These are phyloP conservation scores for Acipenser ruthenus DNA, from an alignment of 2,797 vertebrate genomes.

Conservation along the genomic window DNA sequence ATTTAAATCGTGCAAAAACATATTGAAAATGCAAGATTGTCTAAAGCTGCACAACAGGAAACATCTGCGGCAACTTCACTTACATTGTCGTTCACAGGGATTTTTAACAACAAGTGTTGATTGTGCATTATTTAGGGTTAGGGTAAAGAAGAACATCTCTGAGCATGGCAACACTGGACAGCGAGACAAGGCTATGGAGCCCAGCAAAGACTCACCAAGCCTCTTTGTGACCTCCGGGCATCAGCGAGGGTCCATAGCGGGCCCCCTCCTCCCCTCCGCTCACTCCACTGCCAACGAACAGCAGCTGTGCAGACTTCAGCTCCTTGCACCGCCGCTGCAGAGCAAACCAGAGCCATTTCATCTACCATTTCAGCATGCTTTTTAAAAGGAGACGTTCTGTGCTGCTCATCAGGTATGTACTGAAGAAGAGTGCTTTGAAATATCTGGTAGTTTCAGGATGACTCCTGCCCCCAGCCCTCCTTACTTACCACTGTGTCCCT, in stretches of 20 bases:
- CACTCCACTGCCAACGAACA: conserved; percentile 94
- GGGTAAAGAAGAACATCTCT: too few relatives aligned
- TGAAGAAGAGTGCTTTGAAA: not conserved
- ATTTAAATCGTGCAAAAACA: too few relatives aligned
- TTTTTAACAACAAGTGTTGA: too few relatives aligned
- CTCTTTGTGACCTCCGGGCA: conserved; percentile 90
- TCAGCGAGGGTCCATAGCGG: conserved; percentile 87
- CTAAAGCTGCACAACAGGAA: too few relatives aligned
- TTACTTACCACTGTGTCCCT: conserved; percentile 81
- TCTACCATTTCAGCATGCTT: too few relatives aligned
- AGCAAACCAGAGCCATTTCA: not conserved
- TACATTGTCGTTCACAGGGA: too few relatives aligned
- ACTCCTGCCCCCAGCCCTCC: too few relatives aligned
- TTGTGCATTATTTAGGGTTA: too few relatives aligned
- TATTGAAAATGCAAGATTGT: too few relatives aligned
- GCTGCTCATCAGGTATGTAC: not conserved
- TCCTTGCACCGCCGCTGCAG: conserved; percentile 80
- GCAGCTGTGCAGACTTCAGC: conserved; percentile 73
- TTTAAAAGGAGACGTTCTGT: not conserved
- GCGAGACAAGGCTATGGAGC: not conserved
- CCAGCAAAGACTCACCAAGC: conserved; percentile 74
- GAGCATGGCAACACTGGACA: too few relatives aligned
- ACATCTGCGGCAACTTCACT: too few relatives aligned
- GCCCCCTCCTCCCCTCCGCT: conserved; percentile 96
- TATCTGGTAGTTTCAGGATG: not conserved